Percentiles rank a stretch among this genome's conserved stretches.
Evolutionary conservation across 2,113 vertebrate species (phyloP).

Genomic region (Myxocyprinus asiaticus): DNA sequence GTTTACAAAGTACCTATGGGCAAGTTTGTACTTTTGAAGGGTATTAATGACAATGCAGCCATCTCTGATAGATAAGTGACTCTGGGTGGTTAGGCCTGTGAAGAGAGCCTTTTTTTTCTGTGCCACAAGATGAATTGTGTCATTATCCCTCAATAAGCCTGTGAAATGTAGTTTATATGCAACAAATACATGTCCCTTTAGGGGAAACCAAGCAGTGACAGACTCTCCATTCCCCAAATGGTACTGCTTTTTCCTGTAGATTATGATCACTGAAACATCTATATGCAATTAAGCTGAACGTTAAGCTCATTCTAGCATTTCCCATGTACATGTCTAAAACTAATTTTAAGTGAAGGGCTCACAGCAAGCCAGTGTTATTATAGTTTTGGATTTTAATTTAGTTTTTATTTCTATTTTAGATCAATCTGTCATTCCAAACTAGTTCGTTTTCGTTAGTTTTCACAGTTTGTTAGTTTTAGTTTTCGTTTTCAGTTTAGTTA

Average conservation of each 20-base stretch:
- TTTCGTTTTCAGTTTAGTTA: too few relatives aligned
- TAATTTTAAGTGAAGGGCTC: neutral
- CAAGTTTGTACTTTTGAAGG: conserved; percentile 56
- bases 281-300: conserved; percentile 15
- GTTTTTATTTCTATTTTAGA: too few relatives aligned
- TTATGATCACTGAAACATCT: conserved; percentile 13
- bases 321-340: neutral
- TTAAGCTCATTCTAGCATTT: conserved; percentile 11
- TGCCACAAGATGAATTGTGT: conserved; percentile 66
- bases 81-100: conserved; percentile 60
- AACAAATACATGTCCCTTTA: conserved; percentile 38
- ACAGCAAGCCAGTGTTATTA: neutral
- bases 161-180: conserved; percentile 50
- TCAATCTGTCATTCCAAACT: too few relatives aligned
- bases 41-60: conserved; percentile 58
- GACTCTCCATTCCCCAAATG: conserved; percentile 20
- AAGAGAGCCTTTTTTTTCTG: conserved; percentile 63
- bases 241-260: neutral
- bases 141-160: conserved; percentile 65
- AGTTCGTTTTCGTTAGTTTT: too few relatives aligned
- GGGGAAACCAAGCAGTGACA: conserved; percentile 10
- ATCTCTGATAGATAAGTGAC: conserved; percentile 57
- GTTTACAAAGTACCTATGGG: neutral
- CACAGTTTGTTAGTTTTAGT: too few relatives aligned
- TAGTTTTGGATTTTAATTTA: neutral